phyloP scores from a whole-genome alignment of 2,113 vertebrate genomes.

The Perccottus glenii region DNA sequence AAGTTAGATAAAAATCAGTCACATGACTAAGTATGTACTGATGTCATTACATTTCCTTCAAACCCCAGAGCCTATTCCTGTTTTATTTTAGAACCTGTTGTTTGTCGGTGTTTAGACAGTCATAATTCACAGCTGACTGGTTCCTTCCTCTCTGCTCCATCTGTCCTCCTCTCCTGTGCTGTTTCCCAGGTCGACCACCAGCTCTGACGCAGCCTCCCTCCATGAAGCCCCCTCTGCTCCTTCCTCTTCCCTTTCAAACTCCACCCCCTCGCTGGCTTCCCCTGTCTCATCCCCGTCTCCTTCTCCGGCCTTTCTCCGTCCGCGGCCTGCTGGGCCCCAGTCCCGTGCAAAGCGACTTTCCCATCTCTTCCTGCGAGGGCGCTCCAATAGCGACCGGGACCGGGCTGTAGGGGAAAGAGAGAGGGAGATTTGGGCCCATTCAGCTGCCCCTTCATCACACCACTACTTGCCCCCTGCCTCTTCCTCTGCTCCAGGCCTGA shows the following conservation, averaged over 20 bases:
- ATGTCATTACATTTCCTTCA: conserved; percentile 32
- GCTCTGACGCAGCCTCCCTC: conserved; percentile 80
- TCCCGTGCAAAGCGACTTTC: conserved; percentile 89
- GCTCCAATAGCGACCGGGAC: conserved; percentile 82
- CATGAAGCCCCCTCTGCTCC: conserved; percentile 76
- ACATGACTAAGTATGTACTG: conserved; percentile 20
- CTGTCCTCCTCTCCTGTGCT: conserved; percentile 48
- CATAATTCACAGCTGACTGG: conserved; percentile 72
- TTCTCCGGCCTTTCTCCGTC: conserved; percentile 80
- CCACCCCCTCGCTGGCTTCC: conserved; percentile 78
- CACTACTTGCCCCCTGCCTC: conserved; percentile 79
- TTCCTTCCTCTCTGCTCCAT: conserved; percentile 63
- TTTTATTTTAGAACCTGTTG: conserved; percentile 65
- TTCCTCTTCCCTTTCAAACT: conserved; percentile 77
- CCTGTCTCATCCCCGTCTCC: conserved; percentile 73
- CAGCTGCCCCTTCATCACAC: conserved; percentile 80
- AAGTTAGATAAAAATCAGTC: conserved; percentile 18
- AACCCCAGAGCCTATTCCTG: conserved; percentile 29
- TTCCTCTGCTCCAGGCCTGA: conserved; percentile 82
- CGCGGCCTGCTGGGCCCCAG: conserved; percentile 74
- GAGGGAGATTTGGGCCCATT: conserved; percentile 84
- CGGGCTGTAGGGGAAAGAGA: conserved; percentile 77
- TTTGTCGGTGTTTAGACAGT: conserved; percentile 55
- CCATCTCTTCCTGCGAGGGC: conserved; percentile 87
- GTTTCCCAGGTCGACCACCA: conserved; percentile 78